Evolutionary conservation across 2,888 invertebrate genomes (phyloP), one percentile per base, ranked within the genome.

Genomic region (Lapara coniferarum): DNA sequence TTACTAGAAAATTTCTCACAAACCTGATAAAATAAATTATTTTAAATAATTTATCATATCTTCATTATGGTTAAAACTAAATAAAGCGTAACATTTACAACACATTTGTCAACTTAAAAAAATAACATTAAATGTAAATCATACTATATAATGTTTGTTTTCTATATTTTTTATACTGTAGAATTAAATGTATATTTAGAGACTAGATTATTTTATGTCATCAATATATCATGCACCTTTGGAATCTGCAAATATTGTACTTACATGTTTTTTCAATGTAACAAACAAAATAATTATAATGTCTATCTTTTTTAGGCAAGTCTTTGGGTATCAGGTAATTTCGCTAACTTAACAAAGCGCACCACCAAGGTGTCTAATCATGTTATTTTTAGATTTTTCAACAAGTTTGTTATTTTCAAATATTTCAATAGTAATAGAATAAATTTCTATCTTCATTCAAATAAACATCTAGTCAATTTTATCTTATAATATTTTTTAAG

Each of bases 81-180:
- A 63, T 49, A 63, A 63, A 63, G 63, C 63, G 19, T 63, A 63
- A 49, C 49, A 59, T 59, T 30, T 59, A 59, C 59, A 63, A 49
- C 63, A 63, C 49, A 63, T 63, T 46, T n/a, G 25, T 63, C 63
- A 63, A 63, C 19, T 63, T 19, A 19, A 63, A 63, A 49, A 19
- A 49, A 63, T 63, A 59, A 59, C 46, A 59, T 46, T 59, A 59
- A 58, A 57, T 30, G 46, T 59, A 63, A 63, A 49, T 19, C 13
- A 49, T 59, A 59, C 46, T 63, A 56, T 56, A 25, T 63, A 63
- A 49, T 63, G 5, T 16, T 6, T 19, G 49, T 19, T 49, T 12
- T 37, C 16, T 46, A 63, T 12, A 10, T 63, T 16, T 56, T 19
- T 49, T 49, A 19, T 63, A 63, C 63, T 13, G 19, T 46, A 49